Conservation (phyloP, 2,888 invertebrate species). For the Toxonevra muliebris region DNA sequence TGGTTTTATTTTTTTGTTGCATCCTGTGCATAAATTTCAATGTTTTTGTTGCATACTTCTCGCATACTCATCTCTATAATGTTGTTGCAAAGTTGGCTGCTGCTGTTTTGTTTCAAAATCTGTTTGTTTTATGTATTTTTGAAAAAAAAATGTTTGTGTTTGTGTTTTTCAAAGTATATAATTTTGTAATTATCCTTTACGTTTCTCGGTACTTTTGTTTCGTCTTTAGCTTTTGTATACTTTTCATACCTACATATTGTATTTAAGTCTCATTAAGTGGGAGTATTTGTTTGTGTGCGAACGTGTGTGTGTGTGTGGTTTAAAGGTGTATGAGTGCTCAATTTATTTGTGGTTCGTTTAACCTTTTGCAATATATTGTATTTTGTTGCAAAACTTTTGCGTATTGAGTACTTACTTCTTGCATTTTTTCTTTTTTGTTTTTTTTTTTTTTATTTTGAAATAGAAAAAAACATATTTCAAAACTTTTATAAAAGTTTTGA, state of each 20-base stretch:
- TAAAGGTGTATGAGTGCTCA: slow-evolving; percentile 34
- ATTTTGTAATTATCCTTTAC: slow-evolving; percentile 46
- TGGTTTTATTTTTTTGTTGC: not conserved
- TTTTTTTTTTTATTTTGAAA: too few species aligned
- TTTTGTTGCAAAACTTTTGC: slow-evolving; percentile 10
- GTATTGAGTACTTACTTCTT: not conserved
- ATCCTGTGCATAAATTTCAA: not conserved
- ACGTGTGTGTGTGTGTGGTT: slow-evolving; percentile 15
- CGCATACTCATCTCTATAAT: not conserved
- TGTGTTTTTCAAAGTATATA: slow-evolving; percentile 40
- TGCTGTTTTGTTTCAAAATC: slow-evolving; percentile 28
- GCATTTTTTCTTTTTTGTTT: too few species aligned
- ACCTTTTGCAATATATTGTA: slow-evolving; percentile 35
- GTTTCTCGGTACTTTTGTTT: slow-evolving; percentile 16
- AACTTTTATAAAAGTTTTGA: slow-evolving; percentile 1
- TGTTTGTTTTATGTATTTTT: slow-evolving; percentile 20
- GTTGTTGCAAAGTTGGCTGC: slow-evolving; percentile 1
- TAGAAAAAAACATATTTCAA: not conserved
- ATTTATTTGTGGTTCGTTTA: slow-evolving; percentile 45
- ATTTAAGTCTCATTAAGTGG: not conserved
- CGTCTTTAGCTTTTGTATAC: slow-evolving; percentile 24
- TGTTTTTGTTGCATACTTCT: not conserved
- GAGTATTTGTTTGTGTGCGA: slow-evolving; percentile 19
- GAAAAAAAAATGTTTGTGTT: slow-evolving; percentile 10
- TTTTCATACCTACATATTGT: slow-evolving; percentile 15